Base-by-base conservation (phyloP, 2,888 invertebrate genomes). In the Aspidiotus rigidus region DNA sequence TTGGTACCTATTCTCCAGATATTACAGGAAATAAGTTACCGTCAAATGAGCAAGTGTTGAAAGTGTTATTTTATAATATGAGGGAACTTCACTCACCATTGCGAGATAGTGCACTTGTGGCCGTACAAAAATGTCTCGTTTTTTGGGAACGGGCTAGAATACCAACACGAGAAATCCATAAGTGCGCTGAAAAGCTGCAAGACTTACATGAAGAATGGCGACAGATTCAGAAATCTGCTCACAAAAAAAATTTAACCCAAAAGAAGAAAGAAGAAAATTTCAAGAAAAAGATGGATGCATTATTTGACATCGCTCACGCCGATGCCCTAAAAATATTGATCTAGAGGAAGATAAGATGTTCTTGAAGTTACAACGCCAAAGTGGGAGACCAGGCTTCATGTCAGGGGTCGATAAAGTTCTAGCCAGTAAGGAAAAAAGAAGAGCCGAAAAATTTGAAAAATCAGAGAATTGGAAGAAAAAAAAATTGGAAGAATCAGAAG, bases 181-280 rank as follows among this genome's bases (percentile, higher is more conserved):
- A 55, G 8, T 64, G 64, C 54, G 39, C 54, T 13, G 16, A 3
- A 7, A 55, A 64, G 10, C 54, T 55, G 55, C 49, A 54, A 15
- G 54, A 64, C 28, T 40, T 64, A 40, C 54, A 64, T 40, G 15
- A 64, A 8, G 16, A 64, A 6, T 64, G 64, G 40, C 41, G 64
- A 11, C 6, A 54, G 9, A 2, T 64, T 7, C 56, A 56, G 55
- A 64, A 64, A 54, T 54, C 7, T 15, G 13, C 10, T 15, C 39
- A 8, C 17, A 64, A 41, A 64, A 56, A 11, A 53, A 55, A 15
- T 2, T n/a, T 53, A 28, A 55, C 54, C n/a, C 41, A 64, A 54
- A 53, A 55, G 15, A 53, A 64, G 54, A 64, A 64, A 55, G 64
- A 64, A 55, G 16, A 64, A 49, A 53, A 62, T 10, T 62, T 62